A percentile compares a stretch with the other conserved stretches of the same genome.
Conservation (phyloP, 1,140 invertebrate species). For the Drosophila seguyi region DNA sequence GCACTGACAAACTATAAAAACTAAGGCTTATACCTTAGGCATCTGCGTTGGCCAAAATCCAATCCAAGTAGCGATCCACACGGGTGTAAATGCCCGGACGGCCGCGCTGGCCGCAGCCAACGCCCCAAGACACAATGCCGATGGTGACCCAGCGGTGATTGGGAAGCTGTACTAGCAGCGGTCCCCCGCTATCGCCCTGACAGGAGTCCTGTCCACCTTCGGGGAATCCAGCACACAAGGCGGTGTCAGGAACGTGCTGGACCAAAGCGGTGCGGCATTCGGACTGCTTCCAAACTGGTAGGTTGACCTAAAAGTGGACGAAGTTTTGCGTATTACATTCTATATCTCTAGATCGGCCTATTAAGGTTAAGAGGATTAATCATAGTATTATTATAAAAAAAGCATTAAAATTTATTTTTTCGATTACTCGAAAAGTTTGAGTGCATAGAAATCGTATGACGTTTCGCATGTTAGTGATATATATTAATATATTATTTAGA, state of each 20-base stretch:
- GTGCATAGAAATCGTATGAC: too few relatives aligned
- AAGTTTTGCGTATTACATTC: background rate
- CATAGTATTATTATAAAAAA: background rate
- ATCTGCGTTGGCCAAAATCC: slow-evolving; percentile 89
- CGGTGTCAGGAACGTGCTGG: slow-evolving; percentile 88
- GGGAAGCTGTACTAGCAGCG: slow-evolving; percentile 89
- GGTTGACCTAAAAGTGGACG: slow-evolving; percentile 85
- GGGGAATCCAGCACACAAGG: slow-evolving; percentile 90
- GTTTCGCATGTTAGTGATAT: background rate
- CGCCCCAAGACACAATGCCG: slow-evolving; percentile 93
- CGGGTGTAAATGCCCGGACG: slow-evolving; percentile 91
- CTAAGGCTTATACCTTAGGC: slow-evolving; percentile 32
- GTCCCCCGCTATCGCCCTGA: slow-evolving; percentile 94
- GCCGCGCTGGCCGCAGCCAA: slow-evolving; percentile 89
- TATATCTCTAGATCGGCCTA: background rate
- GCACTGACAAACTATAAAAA: slow-evolving; percentile 37
- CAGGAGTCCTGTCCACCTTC: slow-evolving; percentile 92
- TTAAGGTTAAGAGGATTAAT: background rate
- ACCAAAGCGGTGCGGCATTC: slow-evolving; percentile 89
- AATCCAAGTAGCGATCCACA: slow-evolving; percentile 90
- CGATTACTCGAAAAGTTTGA: background rate
- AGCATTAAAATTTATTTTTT: background rate
- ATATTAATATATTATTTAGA: background rate
- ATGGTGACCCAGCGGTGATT: slow-evolving; percentile 91
- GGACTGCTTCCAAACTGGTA: slow-evolving; percentile 93